Conservation (phyloP, 2,113 vertebrate species). For the Bolborhynchus lineola region DNA sequence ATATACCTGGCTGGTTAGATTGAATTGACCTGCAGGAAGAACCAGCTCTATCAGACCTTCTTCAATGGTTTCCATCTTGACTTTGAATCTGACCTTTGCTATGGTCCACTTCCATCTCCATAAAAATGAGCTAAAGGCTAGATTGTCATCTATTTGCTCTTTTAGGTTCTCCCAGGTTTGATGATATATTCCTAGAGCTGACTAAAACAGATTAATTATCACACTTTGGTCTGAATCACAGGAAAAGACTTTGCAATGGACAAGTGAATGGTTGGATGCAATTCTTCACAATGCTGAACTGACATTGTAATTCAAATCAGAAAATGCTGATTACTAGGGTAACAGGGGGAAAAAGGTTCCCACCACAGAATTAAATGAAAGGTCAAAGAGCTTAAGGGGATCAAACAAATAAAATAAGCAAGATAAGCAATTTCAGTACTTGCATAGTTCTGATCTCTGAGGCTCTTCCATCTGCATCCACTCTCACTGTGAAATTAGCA, state of each 20-base stretch:
- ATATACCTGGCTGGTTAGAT: constrained; percentile 31
- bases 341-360: not conserved
- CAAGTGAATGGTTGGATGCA: not conserved
- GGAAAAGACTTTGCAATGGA: not conserved
- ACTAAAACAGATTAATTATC: constrained; percentile 3
- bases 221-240: not conserved
- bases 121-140: constrained; percentile 14
- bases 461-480: not conserved
- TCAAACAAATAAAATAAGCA: not conserved
- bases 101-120: constrained; percentile 17
- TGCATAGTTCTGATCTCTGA: not conserved
- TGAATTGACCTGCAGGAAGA: constrained; percentile 24
- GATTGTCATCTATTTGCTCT: not conserved
- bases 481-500: not conserved
- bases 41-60: not conserved
- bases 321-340: not conserved
- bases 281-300: not conserved
- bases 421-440: not conserved
- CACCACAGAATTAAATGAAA: constrained; percentile 27
- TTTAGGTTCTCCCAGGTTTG: not conserved
- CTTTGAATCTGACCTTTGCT: constrained; percentile 54
- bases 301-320: constrained; percentile 7
- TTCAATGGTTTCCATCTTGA: constrained; percentile 19
- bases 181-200: not conserved
- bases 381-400: not conserved